Evolutionary conservation across 2,113 vertebrate genomes (phyloP).

Genomic region (Sprattus sprattus): DNA sequence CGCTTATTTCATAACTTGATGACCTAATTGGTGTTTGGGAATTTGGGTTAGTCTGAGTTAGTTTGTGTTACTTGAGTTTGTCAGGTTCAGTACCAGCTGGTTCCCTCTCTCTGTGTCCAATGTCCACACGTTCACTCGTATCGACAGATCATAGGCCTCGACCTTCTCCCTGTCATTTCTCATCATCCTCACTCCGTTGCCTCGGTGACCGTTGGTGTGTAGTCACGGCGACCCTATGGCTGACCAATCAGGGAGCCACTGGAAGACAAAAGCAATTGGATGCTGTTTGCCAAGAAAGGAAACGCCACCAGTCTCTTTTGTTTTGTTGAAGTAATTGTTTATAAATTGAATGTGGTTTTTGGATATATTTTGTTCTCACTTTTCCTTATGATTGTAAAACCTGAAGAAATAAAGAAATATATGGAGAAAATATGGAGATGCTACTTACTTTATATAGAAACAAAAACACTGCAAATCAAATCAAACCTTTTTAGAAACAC

Average conservation of each 20-base stretch:
- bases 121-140: slow-evolving; percentile 26
- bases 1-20: not conserved
- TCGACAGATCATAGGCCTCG: slow-evolving; percentile 51
- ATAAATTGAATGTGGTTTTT: not conserved
- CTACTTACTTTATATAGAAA: not conserved
- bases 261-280: not conserved
- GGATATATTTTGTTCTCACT: not conserved
- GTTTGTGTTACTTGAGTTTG: not conserved
- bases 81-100: not conserved
- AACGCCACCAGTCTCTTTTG: not conserved
- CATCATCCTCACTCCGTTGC: slow-evolving; percentile 50
- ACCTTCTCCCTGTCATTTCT: slow-evolving; percentile 48
- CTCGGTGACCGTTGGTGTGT: slow-evolving; percentile 18
- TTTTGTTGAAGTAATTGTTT: not conserved
- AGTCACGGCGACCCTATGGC: not conserved
- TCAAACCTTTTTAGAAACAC: too few species aligned
- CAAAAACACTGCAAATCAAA: not conserved
- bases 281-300: not conserved
- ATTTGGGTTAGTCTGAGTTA: not conserved
- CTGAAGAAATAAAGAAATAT: too few species aligned
- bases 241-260: slow-evolving; percentile 13
- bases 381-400: not conserved
- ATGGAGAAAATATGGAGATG: not conserved
- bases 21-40: not conserved
- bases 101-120: slow-evolving; percentile 40